Evolutionary conservation across 2,797 vertebrate species (phyloP), one percentile per base, ranked within the genome.

Genomic region (Xiphophorus birchmanni): DNA sequence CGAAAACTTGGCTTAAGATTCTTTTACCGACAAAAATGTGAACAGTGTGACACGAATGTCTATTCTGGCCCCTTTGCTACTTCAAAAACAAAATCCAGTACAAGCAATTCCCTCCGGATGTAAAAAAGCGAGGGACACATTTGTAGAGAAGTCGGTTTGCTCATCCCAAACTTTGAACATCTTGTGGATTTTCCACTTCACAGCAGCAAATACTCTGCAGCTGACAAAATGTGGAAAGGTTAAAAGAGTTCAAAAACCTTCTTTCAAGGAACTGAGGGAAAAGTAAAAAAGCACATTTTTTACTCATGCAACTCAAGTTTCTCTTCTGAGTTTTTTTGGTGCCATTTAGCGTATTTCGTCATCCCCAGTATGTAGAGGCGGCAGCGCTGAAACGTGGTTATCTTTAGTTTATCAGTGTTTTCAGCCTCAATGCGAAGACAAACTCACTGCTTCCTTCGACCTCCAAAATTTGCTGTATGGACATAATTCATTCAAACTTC

Each of bases 381-480:
- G 29, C 37, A 18, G 9, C 26, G 0, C 47, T 35, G 18, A 35
- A 18, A 45, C 0, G 37, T n/a, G 67, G 42, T 17, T 71, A n/a
- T 44, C 40, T 71, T 71, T 45, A 17, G 1, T n/a, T 32, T 2
- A 71, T n/a, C 23, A 1, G 7, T 47, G 1, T 50, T 74, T 72
- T 2, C 15, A 42, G 9, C 47, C 17, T 52, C 47, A 8, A 35
- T 74, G 81, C 69, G 83, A 80, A 77, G 71, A 76, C 69, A 79
- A 56, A 47, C 47, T 67, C 54, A 82, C 21, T 47, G 48, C 77
- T 71, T 21, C n/a, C n/a, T 8, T 18, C 56, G 12, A 29, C 29
- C 26, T 72, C 50, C 18, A 44, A 48, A 54, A 40, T 63, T 42
- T 15, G 67, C 9, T 17, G 4, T 35, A 74, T 6, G 32, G 47